Base-by-base conservation (phyloP, 2,113 vertebrate species). In the Heloderma charlesbogerti region DNA sequence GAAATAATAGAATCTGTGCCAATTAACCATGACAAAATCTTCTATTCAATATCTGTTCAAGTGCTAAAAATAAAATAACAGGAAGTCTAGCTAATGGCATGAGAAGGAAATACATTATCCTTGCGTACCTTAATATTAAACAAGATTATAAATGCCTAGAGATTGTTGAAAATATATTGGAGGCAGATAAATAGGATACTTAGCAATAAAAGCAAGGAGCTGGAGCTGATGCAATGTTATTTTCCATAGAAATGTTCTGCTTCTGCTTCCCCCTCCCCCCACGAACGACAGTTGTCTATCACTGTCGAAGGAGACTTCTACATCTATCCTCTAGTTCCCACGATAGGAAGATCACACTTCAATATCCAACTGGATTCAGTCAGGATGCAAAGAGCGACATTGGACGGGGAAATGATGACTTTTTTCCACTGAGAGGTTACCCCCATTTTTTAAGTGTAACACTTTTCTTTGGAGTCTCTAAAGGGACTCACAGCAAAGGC, bases 21-120 rank as follows among this genome's bases (percentile, higher is more conserved):
- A 96, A 87, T 94, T 94, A 92, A 69, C 69, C 78, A 91, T 87
- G 87, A 87, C 88, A 89, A 86, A 96, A 91, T 92, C 37, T 94
- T 3, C 88, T 92, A n/a, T 94, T 94, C 86, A 90, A 37, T 94
- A 95, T 92, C 71, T 89, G 9, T 91, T 92, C 37, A 92, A 91
- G 66, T 80, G 80, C 2, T 67, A 90, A 87, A 78, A 75, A 92
- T 6, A 89, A 90, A 60, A 69, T 25, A 13, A 43, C 5, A 45
- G 8, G 4, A 88, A 74, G 0, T 27, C 43, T 84, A 81, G 34
- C 10, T 91, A 94, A 91, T 2, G 92, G 18, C 20, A 89, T 12
- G 89, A 88, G 48, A 91, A 93, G 72, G 85, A 37, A 94, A 69
- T 37, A 72, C n/a, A 83, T 91, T 89, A 83, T 93, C 92, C 85